These are phyloP conservation scores for Brachionus plicatilis DNA, from an alignment of 1,140 invertebrate genomes.

Conservation along the genomic window DNA sequence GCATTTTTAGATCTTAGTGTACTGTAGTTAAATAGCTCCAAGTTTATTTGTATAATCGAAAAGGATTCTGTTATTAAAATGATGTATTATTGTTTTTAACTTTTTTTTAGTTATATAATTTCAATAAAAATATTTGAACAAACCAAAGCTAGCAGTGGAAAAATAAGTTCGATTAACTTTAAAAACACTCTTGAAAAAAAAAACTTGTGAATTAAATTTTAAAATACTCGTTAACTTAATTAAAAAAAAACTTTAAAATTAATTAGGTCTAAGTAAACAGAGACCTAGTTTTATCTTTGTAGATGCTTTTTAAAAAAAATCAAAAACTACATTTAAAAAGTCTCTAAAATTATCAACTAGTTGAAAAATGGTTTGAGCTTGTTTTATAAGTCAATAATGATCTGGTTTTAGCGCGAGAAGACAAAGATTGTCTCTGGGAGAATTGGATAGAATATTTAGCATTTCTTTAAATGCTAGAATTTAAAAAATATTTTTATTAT, in stretches of 20 bases:
- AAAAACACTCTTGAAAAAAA: neutral
- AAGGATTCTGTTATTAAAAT: slow-evolving; percentile 1
- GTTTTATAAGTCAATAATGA: neutral
- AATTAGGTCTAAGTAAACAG: neutral
- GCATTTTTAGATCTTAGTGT: neutral
- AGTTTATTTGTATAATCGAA: neutral
- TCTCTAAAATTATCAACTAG: neutral
- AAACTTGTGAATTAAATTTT: neutral
- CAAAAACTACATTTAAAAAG: neutral
- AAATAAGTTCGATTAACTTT: neutral
- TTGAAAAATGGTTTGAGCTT: neutral
- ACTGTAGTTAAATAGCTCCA: neutral
- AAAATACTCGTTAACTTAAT: too few species aligned
- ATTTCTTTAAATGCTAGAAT: too few species aligned
- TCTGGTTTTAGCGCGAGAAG: neutral
- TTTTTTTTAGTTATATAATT: neutral
- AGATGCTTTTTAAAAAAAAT: neutral
- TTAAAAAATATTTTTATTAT: too few species aligned
- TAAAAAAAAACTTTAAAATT: neutral
- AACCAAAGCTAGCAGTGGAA: neutral
- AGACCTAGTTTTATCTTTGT: neutral
- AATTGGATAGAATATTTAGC: too few species aligned
- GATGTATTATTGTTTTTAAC: neutral
- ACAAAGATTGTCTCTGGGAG: too few species aligned
- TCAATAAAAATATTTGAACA: neutral